Conservation (phyloP, 30 jellyfish, hydroid and myxozoan genomes). For the Aurelia aurita region DNA sequence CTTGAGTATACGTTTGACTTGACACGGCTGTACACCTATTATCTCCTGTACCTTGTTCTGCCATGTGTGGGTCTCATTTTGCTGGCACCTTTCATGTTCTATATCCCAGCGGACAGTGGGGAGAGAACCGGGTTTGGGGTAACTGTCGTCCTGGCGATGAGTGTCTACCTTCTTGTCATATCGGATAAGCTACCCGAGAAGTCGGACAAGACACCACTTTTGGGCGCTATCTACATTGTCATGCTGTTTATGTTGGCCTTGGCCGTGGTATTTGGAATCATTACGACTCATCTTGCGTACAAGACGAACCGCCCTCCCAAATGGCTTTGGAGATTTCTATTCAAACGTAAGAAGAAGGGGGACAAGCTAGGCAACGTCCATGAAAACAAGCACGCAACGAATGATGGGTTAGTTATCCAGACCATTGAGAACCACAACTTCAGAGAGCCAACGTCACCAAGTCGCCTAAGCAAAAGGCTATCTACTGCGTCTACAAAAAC, state of each 20-base stretch:
- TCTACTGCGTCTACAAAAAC: slow-evolving; percentile 4
- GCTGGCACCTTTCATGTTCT: slow-evolving; percentile 73
- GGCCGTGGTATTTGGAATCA: slow-evolving; percentile 49
- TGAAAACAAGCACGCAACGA: slow-evolving; percentile 31
- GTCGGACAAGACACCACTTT: slow-evolving; percentile 84
- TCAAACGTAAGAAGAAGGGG: slow-evolving; percentile 9
- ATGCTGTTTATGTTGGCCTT: slow-evolving; percentile 55
- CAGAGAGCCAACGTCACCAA: slow-evolving; percentile 3
- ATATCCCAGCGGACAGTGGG: slow-evolving; percentile 91
- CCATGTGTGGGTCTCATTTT: slow-evolving; percentile 74
- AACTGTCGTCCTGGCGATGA: slow-evolving; percentile 78
- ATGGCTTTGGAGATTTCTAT: slow-evolving; percentile 60
- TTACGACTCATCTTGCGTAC: slow-evolving; percentile 48
- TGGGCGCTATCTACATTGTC: slow-evolving; percentile 77
- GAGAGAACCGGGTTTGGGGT: slow-evolving; percentile 92
- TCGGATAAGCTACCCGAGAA: slow-evolving; percentile 91
- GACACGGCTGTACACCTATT: slow-evolving; percentile 56
- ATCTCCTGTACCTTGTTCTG: slow-evolving; percentile 74
- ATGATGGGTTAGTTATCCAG: slow-evolving; percentile 33
- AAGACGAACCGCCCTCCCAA: slow-evolving; percentile 58
- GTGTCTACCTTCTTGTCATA: slow-evolving; percentile 90
- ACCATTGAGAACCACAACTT: slow-evolving; percentile 2
- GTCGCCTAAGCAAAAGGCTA: not conserved
- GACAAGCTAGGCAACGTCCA: slow-evolving; percentile 1
- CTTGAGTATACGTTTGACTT: slow-evolving; percentile 47